Base-by-base conservation (phyloP, 2,888 invertebrate species). In the Philopedon plagiatum region DNA sequence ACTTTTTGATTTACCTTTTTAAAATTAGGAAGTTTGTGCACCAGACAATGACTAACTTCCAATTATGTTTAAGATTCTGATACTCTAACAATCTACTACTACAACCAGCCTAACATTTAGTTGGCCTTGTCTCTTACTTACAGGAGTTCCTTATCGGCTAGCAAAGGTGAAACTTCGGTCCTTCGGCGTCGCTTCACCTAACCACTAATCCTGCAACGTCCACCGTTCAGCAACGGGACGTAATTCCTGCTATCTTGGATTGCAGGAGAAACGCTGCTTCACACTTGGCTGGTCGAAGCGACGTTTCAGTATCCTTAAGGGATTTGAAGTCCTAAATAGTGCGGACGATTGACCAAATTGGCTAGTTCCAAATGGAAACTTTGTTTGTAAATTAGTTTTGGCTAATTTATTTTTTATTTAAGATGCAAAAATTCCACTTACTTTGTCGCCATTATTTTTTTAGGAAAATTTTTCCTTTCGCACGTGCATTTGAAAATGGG, bases 191-290 rank as follows among this genome's bases (percentile, higher is more conserved):
- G 66, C 72, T 76, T 79, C 78, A 80, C 81, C 80, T 79, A 80
- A 79, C 78, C 78, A 80, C 81, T 84, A 83, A 83, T 83, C 83
- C 84, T 79, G 77, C 79, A 79, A 80, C 83, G 84, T 84, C 83
- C 83, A 83, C 81, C 80, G 82, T 81, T 82, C 82, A 81, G 84
- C 83, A 84, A 82, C 84, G 84, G 83, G 77, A 81, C 79, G 83
- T 85, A 85, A 85, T 85, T 85, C 84, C 83, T 76, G 72, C 72
- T 72, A 72, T 72, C 72, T 67, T 63, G 72, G 84, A 84, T 85
- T 85, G 84, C 85, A 83, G 83, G 81, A 82, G 80, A 81, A 66
- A 62, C 80, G 75, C 78, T 78, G 81, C 80, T 84, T 84, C 81
- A 84, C 84, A 82, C 80, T 81, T 75, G 77, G 78, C 68, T 78